Evolutionary conservation across 2,797 vertebrate genomes (phyloP).

Genomic region (Pantherophis vulpinus): DNA sequence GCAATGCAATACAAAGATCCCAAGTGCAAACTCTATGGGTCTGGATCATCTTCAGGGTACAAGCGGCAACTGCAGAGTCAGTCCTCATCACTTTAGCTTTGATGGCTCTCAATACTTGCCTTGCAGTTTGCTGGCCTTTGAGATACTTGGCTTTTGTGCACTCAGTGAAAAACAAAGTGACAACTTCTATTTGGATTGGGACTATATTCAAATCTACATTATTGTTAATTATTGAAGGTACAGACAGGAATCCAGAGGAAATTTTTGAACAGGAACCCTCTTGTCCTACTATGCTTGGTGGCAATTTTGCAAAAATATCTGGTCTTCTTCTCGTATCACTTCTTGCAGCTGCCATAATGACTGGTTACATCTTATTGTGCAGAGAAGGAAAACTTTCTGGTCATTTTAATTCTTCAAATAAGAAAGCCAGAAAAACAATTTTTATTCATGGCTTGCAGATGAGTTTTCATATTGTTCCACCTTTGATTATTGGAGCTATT

Average conservation of each 20-base stretch:
- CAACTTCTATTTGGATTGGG: conserved; percentile 42
- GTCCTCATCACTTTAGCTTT: conserved; percentile 65
- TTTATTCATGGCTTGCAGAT: conserved; percentile 68
- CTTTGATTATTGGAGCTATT: conserved; percentile 56
- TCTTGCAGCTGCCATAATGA: conserved; percentile 49
- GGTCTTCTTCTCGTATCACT: conserved; percentile 56
- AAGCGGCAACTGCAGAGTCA: conserved; percentile 62
- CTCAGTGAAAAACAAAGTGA: conserved; percentile 52
- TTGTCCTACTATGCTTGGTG: conserved; percentile 48
- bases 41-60: conserved; percentile 64
- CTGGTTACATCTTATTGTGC: conserved; percentile 64
- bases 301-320: conserved; percentile 46
- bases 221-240: conserved; percentile 46
- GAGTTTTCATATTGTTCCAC: conserved; percentile 64
- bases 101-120: conserved; percentile 61
- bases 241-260: conserved; percentile 12
- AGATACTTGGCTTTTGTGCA: conserved; percentile 34
- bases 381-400: conserved; percentile 60
- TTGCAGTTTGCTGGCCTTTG: conserved; percentile 62
- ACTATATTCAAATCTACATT: conserved; percentile 54
- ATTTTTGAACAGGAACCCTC: conserved; percentile 41
- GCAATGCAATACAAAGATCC: conserved; percentile 48
- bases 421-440: conserved; percentile 63
- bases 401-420: conserved; percentile 68
- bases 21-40: conserved; percentile 38